These are phyloP conservation scores for Cheilosia variabilis DNA, from an alignment of 2,888 invertebrate species.

Conservation along the genomic window DNA sequence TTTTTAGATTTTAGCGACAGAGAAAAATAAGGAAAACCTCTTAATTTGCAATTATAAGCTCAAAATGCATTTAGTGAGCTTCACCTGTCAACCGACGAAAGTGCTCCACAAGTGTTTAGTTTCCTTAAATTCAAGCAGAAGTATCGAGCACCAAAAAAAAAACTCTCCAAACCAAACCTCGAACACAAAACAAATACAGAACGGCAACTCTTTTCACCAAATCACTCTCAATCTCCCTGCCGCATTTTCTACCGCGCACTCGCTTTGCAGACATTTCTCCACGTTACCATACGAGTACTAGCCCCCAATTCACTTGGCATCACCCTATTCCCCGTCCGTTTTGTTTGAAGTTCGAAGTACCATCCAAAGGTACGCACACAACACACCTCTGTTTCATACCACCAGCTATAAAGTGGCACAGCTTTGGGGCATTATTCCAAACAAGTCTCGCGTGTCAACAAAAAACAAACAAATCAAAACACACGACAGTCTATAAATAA, in stretches of 20 bases:
- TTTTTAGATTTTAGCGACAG: too few species aligned
- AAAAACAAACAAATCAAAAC: conserved; percentile 29
- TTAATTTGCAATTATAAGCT: too few species aligned
- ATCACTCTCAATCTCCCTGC: background rate
- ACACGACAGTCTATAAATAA: conserved; percentile 22
- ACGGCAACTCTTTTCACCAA: conserved; percentile 12
- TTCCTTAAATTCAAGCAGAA: too few species aligned
- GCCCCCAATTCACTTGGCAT: background rate
- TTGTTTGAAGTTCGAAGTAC: conserved; percentile 38
- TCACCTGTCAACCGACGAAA: too few species aligned
- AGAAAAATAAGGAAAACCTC: too few species aligned
- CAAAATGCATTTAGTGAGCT: too few species aligned
- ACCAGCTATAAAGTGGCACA: background rate
- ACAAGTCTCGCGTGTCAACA: conserved; percentile 13
- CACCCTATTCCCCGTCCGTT: conserved; percentile 2
- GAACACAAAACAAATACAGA: background rate
- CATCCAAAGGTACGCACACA: background rate
- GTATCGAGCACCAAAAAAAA: background rate
- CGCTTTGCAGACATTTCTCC: conserved; percentile 47
- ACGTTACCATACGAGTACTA: background rate
- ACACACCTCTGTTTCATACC: background rate
- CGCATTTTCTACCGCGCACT: conserved; percentile 5
- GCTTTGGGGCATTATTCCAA: conserved; percentile 13
- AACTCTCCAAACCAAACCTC: background rate
- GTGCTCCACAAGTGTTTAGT: too few species aligned